phyloP scores from a whole-genome alignment of 2,888 invertebrate species.

The Cerceris ruficornis region DNA sequence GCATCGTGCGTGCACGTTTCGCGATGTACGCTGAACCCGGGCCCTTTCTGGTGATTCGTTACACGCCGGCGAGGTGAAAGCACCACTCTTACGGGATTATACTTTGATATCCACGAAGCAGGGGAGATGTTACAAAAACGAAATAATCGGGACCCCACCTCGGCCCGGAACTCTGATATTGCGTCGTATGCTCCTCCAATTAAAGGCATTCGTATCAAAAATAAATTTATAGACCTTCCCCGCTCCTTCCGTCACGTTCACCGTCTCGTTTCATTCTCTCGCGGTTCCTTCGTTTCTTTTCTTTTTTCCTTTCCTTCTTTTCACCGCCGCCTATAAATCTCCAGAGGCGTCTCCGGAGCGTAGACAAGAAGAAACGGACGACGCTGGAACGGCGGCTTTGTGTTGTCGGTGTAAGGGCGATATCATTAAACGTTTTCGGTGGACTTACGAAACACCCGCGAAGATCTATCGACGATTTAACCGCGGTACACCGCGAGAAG shows the following conservation, averaged over 20 bases:
- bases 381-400: slow-evolving; percentile 14
- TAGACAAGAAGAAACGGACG: slow-evolving; percentile 1
- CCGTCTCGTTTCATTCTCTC: no score
- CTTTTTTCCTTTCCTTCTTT: not conserved
- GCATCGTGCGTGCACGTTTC: slow-evolving; percentile 50
- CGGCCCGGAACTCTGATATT: slow-evolving; percentile 36
- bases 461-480: slow-evolving; percentile 33
- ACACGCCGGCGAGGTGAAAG: slow-evolving; percentile 67
- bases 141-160: slow-evolving; percentile 43
- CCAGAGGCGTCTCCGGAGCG: slow-evolving; percentile 11
- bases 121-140: slow-evolving; percentile 49
- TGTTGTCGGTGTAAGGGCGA: slow-evolving; percentile 14
- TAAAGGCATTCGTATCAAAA: slow-evolving; percentile 58
- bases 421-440: slow-evolving; percentile 39
- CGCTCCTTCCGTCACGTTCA: not conserved
- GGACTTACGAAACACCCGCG: slow-evolving; percentile 41
- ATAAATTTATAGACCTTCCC: slow-evolving; percentile 42
- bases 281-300: not conserved
- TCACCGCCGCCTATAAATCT: slow-evolving; percentile 42
- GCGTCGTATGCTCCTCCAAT: slow-evolving; percentile 52
- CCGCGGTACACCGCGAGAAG: not conserved
- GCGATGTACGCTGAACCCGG: slow-evolving; percentile 61
- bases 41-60: slow-evolving; percentile 68
- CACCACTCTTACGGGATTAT: slow-evolving; percentile 69
- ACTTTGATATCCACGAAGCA: slow-evolving; percentile 66